These are phyloP conservation scores for Calephelis virginiensis DNA, from an alignment of 1,140 invertebrate species.

Conservation along the genomic window DNA sequence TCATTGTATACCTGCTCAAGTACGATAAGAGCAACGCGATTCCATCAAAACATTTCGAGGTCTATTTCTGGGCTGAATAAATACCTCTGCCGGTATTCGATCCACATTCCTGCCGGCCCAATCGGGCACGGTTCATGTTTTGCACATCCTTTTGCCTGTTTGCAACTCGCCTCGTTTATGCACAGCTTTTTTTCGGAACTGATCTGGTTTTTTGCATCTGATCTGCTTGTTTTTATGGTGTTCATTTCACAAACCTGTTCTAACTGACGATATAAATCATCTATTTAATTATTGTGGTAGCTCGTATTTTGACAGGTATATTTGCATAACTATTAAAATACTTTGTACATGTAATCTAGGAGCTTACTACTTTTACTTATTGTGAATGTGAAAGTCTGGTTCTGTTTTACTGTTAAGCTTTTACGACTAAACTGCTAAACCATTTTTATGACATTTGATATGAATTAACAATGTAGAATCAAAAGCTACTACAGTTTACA, in stretches of 20 bases:
- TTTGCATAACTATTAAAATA: conserved; percentile 16
- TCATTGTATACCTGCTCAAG: neutral
- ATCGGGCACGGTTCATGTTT: conserved; percentile 57
- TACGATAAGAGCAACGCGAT: conserved; percentile 26
- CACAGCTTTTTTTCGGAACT: conserved; percentile 51
- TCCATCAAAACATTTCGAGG: conserved; percentile 30
- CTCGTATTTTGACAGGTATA: conserved; percentile 7
- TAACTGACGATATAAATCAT: conserved; percentile 1
- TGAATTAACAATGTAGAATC: too few species aligned
- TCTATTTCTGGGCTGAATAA: conserved; percentile 48
- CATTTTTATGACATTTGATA: too few species aligned
- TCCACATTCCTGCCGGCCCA: conserved; percentile 59
- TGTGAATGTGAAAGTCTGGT: too few species aligned
- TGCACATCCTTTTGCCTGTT: conserved; percentile 68
- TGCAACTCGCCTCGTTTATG: conserved; percentile 50
- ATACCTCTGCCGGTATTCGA: conserved; percentile 48
- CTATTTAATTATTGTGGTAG: conserved; percentile 4
- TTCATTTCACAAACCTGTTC: conserved; percentile 6
- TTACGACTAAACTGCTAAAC: too few species aligned
- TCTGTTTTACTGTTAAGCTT: too few species aligned
- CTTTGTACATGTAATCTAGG: neutral
- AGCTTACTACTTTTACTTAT: neutral
- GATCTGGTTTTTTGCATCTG: conserved; percentile 48
- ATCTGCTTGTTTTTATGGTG: conserved; percentile 26
- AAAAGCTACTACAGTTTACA: too few species aligned